Base-by-base conservation (phyloP, 2,888 invertebrate species). In the Sceliomorpha sp. region DNA sequence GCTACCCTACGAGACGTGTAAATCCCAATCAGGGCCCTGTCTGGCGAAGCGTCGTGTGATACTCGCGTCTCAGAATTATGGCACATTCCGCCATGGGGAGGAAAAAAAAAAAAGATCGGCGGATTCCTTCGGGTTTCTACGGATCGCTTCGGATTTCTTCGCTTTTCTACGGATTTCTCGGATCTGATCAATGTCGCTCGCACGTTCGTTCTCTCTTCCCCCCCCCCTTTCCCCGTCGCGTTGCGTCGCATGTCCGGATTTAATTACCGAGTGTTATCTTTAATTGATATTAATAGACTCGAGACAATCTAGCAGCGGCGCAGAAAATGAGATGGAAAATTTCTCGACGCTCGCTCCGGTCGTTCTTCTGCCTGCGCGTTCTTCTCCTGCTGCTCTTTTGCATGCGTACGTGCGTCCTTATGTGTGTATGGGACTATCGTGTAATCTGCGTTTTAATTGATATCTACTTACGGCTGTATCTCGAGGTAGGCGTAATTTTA, bases 261-360 rank as follows among this genome's bases (percentile, higher is more conserved):
- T 60, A 67, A 67, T 67, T 67, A 67, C 67, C 48, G 13, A 60
- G 55, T 50, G 60, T 56, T 68, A 68, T 68, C 67, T 55, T 48
- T 68, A 60, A 67, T 67, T 67, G 60, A 67, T 67, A 67, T 59
- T 67, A 67, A 67, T 67, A 67, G 59, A 67, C 67, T 50, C 64
- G 37, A 10, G 20, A 14, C 50, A 34, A 20, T 27, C 39, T 32
- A 29, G 45, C 10, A 36, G 36, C 32, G 10, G 6, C 10, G 12
- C 10, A 3, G 36, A 10, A 13, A 13, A 36, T 13, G 9, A 10
- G 13, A 34, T 9, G 5, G 15, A n/a, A 64, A 64, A 64, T 56
- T 58, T 58, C 48, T 34, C 29, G 56, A 17, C 5, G 17, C 8
- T n/a, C n/a, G n/a, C n/a, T n/a, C n/a, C n/a, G n/a, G n/a, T n/a